Evolutionary conservation across 2,888 invertebrate species (phyloP).

Genomic region (Charanyca ferruginea): DNA sequence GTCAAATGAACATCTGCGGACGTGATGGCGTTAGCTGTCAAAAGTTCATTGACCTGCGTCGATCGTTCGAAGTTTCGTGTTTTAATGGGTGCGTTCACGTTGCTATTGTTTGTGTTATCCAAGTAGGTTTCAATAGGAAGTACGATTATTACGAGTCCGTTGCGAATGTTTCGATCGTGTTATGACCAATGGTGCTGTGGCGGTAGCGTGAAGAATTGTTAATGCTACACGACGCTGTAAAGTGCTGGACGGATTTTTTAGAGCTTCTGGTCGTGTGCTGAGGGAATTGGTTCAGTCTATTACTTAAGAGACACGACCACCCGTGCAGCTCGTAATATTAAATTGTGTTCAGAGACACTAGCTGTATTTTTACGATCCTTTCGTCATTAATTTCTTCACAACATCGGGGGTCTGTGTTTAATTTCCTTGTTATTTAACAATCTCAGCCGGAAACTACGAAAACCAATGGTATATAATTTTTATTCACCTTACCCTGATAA

Average conservation of each 20-base stretch:
- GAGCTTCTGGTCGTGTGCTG: conserved; percentile 23
- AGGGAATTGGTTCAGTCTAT: conserved; percentile 7
- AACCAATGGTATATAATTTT: too few relatives aligned
- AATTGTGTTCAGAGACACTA: too few relatives aligned
- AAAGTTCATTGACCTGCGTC: conserved; percentile 77
- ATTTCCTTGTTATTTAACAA: background rate
- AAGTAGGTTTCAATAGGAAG: conserved; percentile 82
- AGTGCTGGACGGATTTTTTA: conserved; percentile 37
- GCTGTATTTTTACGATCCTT: background rate
- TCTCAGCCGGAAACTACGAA: background rate
- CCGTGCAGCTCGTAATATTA: background rate
- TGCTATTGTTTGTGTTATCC: conserved; percentile 86
- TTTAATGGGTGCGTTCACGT: conserved; percentile 87
- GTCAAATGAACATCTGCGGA: conserved; percentile 66
- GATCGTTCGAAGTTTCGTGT: conserved; percentile 81
- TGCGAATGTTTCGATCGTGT: conserved; percentile 67
- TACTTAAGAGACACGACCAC: conserved; percentile 25
- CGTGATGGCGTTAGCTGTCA: conserved; percentile 76
- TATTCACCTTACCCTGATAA: background rate
- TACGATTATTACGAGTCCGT: conserved; percentile 70
- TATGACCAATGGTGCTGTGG: conserved; percentile 62
- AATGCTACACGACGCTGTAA: conserved; percentile 56
- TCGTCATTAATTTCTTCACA: background rate
- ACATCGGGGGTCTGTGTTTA: background rate
- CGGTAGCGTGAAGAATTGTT: conserved; percentile 61